Base-by-base conservation (phyloP, 37 sponge, comb jelly and placozoan genomes). In the Oscarella lobularis region DNA sequence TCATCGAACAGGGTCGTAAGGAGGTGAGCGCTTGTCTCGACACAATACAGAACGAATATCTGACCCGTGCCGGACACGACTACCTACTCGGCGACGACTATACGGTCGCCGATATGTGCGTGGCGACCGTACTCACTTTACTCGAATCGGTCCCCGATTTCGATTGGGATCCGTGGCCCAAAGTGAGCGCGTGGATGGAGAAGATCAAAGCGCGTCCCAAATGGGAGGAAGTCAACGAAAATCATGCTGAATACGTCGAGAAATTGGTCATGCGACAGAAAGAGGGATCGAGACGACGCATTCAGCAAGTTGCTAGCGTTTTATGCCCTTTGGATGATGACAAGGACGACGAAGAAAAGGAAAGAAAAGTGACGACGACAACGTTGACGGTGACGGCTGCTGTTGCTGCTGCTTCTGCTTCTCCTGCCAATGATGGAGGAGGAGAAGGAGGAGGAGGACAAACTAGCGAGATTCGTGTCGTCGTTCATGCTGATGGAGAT, bases 101-200 rank as follows among this genome's bases (percentile, higher is more conserved):
- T 20, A 48, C 60, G 14, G 60, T 48, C 60, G 60, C 60, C 20
- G 60, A 48, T 48, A 9, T 48, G 60, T 48, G 60, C 20, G 60
- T 48, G 60, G 60, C 60, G 14, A 20, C 20, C 60, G 20, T 48
- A 27, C 60, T 48, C 20, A 48, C 60, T 9, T 20, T 48, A 9
- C 20, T 48, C 14, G 60, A 48, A 27, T 48, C 60, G 14, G 60
- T 48, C 20, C 20, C 60, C 14, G n/a, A n/a, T n/a, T 48, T 48
- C 20, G 60, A 48, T 48, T 48, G 60, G 60, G 60, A 48, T 48
- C 60, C 60, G 60, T 48, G 60, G 60, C 60, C 60, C 14, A 48
- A 48, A 20, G 60, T 48, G 9, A 27, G 9, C 60, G 9, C 60
- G 60, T 48, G 60, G 60, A 48, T 48, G 60, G 20, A 48, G 60